These are phyloP conservation scores for Serripes groenlandicus DNA, from an alignment of 2,888 invertebrate genomes.

Conservation along the genomic window DNA sequence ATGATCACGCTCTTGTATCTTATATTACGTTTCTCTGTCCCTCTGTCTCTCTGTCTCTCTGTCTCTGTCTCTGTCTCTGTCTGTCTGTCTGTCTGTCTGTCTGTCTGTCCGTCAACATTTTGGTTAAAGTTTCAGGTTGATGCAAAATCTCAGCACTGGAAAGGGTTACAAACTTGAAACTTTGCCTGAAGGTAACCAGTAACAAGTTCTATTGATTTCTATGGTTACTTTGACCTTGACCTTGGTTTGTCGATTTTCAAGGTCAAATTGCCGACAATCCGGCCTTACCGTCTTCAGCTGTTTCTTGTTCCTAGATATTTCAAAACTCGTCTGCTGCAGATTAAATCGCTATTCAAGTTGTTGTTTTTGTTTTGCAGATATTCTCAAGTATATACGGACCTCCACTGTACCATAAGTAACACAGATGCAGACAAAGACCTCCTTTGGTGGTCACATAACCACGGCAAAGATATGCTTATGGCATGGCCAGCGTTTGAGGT, in stretches of 20 bases:
- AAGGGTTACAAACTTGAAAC: no score
- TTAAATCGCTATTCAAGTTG: no score
- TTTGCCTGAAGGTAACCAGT: no score
- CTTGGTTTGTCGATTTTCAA: no score
- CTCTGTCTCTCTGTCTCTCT: not conserved
- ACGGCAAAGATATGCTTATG: conserved; percentile 99
- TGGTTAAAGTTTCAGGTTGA: no score
- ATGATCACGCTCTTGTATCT: not conserved
- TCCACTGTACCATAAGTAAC: conserved; percentile 97
- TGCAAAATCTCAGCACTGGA: no score
- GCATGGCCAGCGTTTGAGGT: conserved; percentile 99
- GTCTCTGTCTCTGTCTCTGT: not conserved
- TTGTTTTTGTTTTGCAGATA: conserved; percentile 89
- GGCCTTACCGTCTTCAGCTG: no score
- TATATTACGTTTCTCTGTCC: not conserved
- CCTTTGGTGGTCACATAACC: conserved; percentile 99
- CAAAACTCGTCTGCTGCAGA: no score
- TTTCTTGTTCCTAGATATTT: no score
- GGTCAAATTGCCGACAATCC: no score
- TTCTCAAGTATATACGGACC: conserved; percentile 98
- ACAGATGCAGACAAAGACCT: conserved; percentile 98
- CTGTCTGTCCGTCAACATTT: not conserved
- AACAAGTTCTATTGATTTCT: no score
- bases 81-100: not conserved
- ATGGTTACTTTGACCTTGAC: no score